Evolutionary conservation across 2,113 vertebrate species (phyloP).

Genomic region (Haliaeetus leucogaster): DNA sequence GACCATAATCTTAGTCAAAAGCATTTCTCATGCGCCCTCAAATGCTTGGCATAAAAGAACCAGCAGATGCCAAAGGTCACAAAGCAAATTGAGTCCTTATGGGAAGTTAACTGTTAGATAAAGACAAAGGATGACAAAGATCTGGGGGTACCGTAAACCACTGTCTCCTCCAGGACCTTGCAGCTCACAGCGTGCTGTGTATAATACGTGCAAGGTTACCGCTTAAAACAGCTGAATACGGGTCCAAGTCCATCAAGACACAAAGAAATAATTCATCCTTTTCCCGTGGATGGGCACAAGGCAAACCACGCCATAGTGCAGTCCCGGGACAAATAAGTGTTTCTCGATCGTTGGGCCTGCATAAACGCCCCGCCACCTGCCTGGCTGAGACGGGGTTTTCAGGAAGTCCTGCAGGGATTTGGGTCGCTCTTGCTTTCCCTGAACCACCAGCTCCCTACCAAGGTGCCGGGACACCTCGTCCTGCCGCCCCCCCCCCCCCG

Average conservation of each 20-base stretch:
- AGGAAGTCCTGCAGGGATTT: not conserved
- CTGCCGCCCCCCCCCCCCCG: not conserved
- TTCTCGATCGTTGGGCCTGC: rapidly evolving
- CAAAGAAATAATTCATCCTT: not conserved
- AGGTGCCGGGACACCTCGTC: rapidly evolving
- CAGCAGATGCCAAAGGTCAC: not conserved
- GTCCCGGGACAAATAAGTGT: not conserved
- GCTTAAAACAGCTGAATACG: not conserved
- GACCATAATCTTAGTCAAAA: not conserved
- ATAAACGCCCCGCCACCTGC: rapidly evolving
- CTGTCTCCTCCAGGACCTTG: not conserved
- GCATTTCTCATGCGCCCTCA: not conserved
- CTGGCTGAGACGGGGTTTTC: rapidly evolving
- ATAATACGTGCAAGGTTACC: not conserved
- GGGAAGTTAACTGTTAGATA: not conserved
- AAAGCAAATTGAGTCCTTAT: not conserved
- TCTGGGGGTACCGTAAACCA: not conserved
- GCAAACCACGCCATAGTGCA: not conserved
- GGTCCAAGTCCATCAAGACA: not conserved
- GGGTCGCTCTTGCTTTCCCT: not conserved
- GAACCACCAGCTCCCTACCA: not conserved
- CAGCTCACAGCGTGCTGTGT: not conserved
- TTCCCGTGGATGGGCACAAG: not conserved
- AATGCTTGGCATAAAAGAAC: not conserved
- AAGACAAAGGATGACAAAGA: not conserved